Evolutionary conservation across 1,140 invertebrate genomes (phyloP).

Genomic region (Polypedilum vanderplanki): DNA sequence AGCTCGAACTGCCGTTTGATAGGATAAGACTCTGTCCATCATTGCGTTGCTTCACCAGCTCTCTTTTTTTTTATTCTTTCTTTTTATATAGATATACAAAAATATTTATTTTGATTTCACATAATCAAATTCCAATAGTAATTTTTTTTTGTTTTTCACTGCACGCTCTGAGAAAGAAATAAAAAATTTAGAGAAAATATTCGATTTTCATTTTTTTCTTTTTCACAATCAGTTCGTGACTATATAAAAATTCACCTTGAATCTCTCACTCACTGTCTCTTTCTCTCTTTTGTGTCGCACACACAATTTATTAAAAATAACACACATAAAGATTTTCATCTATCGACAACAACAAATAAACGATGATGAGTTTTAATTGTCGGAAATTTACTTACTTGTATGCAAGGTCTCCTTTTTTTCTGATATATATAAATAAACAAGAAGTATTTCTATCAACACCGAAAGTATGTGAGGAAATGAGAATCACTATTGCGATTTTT

Average conservation of each 20-base stretch:
- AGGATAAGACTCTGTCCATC: slow-evolving; percentile 44
- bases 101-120: background rate
- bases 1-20: slow-evolving; percentile 43
- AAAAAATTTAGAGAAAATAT: slow-evolving; percentile 1
- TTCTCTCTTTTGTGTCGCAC: background rate
- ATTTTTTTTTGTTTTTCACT: background rate
- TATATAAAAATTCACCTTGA: slow-evolving; percentile 5
- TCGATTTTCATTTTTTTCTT: background rate
- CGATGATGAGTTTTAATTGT: background rate
- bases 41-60: background rate
- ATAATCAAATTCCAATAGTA: background rate
- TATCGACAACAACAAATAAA: slow-evolving; percentile 4
- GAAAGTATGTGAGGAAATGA: slow-evolving; percentile 2
- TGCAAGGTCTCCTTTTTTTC: background rate
- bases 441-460: background rate
- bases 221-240: background rate
- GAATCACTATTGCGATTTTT: background rate
- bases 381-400: background rate
- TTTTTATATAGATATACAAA: background rate
- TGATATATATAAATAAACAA: background rate
- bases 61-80: background rate
- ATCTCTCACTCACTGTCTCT: background rate
- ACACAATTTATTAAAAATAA: slow-evolving; percentile 20
- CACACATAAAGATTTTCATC: slow-evolving; percentile 3
- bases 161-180: background rate